Base-by-base conservation (phyloP, 2,888 invertebrate genomes). In the Athrips mouffetella region DNA sequence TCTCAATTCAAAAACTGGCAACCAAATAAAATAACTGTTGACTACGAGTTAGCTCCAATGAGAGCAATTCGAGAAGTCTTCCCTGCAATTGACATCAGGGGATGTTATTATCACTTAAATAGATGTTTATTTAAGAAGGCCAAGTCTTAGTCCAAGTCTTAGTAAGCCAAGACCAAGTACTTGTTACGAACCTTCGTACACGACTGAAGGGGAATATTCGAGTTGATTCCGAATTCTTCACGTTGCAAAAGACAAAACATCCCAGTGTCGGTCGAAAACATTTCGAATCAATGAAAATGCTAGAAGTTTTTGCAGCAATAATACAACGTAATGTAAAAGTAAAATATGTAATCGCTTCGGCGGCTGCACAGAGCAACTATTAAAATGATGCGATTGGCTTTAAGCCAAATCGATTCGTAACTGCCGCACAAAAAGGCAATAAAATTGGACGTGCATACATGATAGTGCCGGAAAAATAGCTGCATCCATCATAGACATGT, bases 401-500 rank as follows among this genome's bases (percentile, higher is more conserved):
- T 60, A 73, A 75, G 80, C 85, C 85, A 86, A 86, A 85, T 85
- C 86, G 86, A 84, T 85, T 84, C 80, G 83, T 80, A 81, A 82
- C 83, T 80, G 82, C 82, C 73, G 75, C 75, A 77, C 77, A 83
- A 81, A 85, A 81, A 76, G 83, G 83, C 81, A 83, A 82, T 85
- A 83, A 85, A 81, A 77, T 76, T 74, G 80, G 66, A 82, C 80
- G 79, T 80, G 79, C 76, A 78, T 78, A 75, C 75, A 73, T 75
- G 80, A 82, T 84, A 81, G 75, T 71, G 65, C 65, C 62, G 69
- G 76, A 77, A 76, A 80, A 79, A 82, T 80, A 75, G 74, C 70
- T 76, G 77, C 79, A 79, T 80, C 73, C 74, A 72, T 80, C 78
- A 79, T 78, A 73, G 23, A 47, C 50, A 71, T 63, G 65, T 65